A percentile compares a stretch with the other conserved stretches of the same genome.
phyloP scores from a whole-genome alignment of 2,113 vertebrate genomes.

The Geococcyx californianus region DNA sequence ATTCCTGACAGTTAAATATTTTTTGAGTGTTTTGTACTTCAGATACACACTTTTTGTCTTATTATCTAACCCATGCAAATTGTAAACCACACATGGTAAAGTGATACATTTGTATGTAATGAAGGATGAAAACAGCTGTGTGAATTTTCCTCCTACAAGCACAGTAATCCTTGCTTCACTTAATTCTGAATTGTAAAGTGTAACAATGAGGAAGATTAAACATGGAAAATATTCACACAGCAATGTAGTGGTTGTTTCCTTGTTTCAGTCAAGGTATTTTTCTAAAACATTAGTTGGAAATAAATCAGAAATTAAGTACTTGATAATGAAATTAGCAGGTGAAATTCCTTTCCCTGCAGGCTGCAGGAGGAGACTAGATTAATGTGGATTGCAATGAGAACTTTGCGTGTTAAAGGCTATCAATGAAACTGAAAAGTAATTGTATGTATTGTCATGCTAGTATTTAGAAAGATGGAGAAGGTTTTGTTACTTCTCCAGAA shows the following conservation, averaged over 20 bases:
- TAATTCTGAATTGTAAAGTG: background rate
- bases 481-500: background rate
- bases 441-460: background rate
- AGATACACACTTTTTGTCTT: background rate
- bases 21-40: background rate
- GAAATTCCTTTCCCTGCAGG: background rate
- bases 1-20: background rate
- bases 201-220: background rate
- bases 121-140: background rate
- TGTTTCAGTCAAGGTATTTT: background rate
- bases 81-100: background rate
- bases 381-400: background rate
- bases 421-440: slow-evolving; percentile 19
- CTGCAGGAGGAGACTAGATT: background rate
- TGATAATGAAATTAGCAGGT: background rate
- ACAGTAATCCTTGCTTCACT: background rate
- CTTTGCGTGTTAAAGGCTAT: background rate
- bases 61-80: background rate
- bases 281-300: background rate
- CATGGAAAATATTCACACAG: background rate
- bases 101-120: background rate
- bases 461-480: background rate
- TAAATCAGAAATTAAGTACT: background rate
- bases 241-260: background rate
- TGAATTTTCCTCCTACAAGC: background rate